phyloP scores from a whole-genome alignment of 2,113 vertebrate species.

The Calcarius ornatus region DNA sequence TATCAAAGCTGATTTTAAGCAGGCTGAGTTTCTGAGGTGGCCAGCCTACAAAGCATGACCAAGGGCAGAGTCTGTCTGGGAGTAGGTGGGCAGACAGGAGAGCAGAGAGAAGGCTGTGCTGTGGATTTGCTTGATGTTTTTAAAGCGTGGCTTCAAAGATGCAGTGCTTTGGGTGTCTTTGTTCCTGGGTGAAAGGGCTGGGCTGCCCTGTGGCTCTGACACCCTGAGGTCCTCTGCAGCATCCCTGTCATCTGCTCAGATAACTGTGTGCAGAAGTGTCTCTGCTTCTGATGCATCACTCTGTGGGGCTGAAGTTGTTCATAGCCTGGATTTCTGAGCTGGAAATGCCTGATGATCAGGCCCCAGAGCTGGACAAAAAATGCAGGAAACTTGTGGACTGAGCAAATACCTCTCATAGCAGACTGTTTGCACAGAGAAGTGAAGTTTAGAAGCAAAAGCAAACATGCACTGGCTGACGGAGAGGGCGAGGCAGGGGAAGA shows the following conservation, averaged over 20 bases:
- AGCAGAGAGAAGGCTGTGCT: neutral
- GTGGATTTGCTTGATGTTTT: neutral
- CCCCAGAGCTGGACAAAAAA: neutral
- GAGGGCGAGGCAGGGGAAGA: constrained; percentile 1
- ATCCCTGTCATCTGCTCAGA: neutral
- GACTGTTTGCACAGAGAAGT: constrained; percentile 35
- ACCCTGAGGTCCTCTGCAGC: neutral
- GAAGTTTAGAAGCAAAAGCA: constrained; percentile 29
- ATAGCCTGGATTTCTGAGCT: neutral
- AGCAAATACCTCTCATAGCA: constrained; percentile 28
- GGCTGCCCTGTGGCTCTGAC: neutral
- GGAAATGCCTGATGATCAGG: neutral
- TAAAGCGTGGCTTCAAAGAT: neutral
- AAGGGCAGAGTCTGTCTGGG: neutral
- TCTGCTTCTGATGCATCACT: neutral
- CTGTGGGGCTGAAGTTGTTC: neutral
- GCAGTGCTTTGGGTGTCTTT: neutral
- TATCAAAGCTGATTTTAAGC: neutral
- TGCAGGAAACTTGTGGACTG: constrained; percentile 9
- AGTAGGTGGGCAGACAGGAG: neutral
- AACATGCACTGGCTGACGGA: neutral
- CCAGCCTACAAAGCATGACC: neutral
- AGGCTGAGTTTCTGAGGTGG: neutral
- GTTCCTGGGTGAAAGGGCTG: neutral
- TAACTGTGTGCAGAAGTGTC: rapidly evolving